Conservation (phyloP, 2,888 invertebrate genomes). For the Tetragnatha montana region DNA sequence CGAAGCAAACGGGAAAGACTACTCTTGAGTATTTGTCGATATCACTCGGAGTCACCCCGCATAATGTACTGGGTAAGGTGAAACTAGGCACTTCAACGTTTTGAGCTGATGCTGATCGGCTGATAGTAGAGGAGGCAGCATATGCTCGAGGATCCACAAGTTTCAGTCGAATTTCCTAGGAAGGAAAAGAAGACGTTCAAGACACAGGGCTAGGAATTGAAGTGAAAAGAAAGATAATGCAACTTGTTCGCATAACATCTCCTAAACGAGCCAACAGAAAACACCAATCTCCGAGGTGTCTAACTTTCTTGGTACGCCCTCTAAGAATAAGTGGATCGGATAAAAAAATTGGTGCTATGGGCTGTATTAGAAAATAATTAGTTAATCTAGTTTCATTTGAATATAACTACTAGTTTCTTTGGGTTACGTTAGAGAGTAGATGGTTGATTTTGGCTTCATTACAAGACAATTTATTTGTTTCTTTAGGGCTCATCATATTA, state of each 20-base stretch:
- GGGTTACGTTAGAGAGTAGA: too few species aligned
- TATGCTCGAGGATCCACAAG: constrained; percentile 65
- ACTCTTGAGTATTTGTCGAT: constrained; percentile 99
- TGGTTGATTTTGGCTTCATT: too few species aligned
- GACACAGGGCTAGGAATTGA: not conserved
- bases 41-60: constrained; percentile 94
- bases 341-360: too few species aligned
- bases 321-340: too few species aligned
- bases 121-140: constrained; percentile 55
- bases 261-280: not conserved
- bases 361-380: too few species aligned
- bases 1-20: constrained; percentile 98
- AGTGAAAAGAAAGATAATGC: not conserved
- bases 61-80: constrained; percentile 74
- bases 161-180: constrained; percentile 67
- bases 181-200: not conserved
- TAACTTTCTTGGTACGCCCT: too few species aligned
- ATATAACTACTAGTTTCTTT: too few species aligned
- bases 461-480: too few species aligned
- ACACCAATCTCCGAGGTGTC: not conserved
- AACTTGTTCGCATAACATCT: not conserved
- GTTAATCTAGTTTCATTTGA: too few species aligned
- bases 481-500: too few species aligned
- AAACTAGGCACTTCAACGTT: constrained; percentile 57
- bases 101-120: constrained; percentile 60